Conservation (phyloP, 2,888 invertebrate genomes). For the Callyntrura sp. region DNA sequence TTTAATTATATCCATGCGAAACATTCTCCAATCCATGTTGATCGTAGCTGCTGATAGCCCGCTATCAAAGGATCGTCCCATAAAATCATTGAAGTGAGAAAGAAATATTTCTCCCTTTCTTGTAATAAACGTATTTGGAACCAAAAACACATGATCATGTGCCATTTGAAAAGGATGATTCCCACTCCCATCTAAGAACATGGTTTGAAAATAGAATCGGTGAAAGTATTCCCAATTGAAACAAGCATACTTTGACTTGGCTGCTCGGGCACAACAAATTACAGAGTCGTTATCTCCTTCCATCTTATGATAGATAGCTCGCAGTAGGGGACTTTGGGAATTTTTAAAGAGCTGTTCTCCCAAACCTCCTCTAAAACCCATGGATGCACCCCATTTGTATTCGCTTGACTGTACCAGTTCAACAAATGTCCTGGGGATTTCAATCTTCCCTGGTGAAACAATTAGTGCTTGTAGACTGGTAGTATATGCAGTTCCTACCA, state of each 20-base stretch:
- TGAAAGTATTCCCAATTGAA: slow-evolving; percentile 64
- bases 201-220: slow-evolving; percentile 29
- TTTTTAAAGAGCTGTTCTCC: slow-evolving; percentile 65
- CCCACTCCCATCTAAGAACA: slow-evolving; percentile 59
- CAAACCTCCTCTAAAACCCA: slow-evolving; percentile 51
- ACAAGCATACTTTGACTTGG: slow-evolving; percentile 54
- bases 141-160: no score
- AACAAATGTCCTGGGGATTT: slow-evolving; percentile 52
- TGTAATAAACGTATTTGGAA: slow-evolving; percentile 55
- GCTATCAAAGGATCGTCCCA: slow-evolving; percentile 23
- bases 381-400: slow-evolving; percentile 67
- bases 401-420: background rate
- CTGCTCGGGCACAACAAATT: slow-evolving; percentile 25
- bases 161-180: slow-evolving; percentile 46
- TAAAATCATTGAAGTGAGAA: slow-evolving; percentile 52
- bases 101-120: slow-evolving; percentile 22
- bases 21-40: slow-evolving; percentile 55
- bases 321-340: slow-evolving; percentile 57
- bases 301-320: slow-evolving; percentile 53
- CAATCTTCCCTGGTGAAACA: slow-evolving; percentile 49
- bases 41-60: slow-evolving; percentile 49
- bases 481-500: slow-evolving; percentile 32
- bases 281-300: slow-evolving; percentile 53
- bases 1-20: slow-evolving; percentile 9
- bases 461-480: slow-evolving; percentile 52